Base-by-base conservation (phyloP, 2,797 vertebrate species). In the Helicolenus hilgendorfi region DNA sequence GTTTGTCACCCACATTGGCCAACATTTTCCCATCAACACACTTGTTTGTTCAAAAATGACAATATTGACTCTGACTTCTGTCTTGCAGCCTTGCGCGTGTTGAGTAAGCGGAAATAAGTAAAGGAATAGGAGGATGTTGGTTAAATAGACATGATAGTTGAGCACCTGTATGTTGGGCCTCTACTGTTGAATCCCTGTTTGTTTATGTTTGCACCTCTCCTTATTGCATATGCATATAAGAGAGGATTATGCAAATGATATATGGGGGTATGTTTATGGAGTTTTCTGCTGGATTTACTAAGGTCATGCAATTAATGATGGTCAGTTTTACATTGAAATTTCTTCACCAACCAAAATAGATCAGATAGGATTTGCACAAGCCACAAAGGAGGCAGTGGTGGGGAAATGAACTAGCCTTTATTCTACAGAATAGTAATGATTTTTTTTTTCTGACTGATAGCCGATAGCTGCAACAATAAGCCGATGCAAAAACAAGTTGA, bases 21-120 rank as follows among this genome's bases (percentile, higher is more conserved):
- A 41, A 67, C n/a, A 14, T 41, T 59, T 83, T 58, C n/a, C 38
- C 55, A 14, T 74, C 31, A 58, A 4, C 20, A 18, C 14, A 8
- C 36, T 75, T 41, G 24, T 76, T 74, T 84, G 36, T 74, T 69
- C 3, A 77, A 73, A 85, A 70, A 67, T 33, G 29, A 73, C 36
- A 63, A 55, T 64, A 71, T 63, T 74, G 67, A 82, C 55, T 56
- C 35, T n/a, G n/a, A 18, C 41, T 41, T 79, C 49, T 53, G 38
- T 74, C 58, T 70, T 38, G 36, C 11, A 59, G 35, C 11, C 33
- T 20, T 71, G n/a, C 13, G n/a, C 27, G 18, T 35, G 29, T 56
- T 75, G 10, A 27, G 31, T 11, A 36, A 33, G 68, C 24, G 41
- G 22, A 45, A 63, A 18, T 5, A 70, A 65, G n/a, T 3, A 63